phyloP scores from a whole-genome alignment of 1,140 invertebrate species.

The Mycetomoellerius zeteki region DNA sequence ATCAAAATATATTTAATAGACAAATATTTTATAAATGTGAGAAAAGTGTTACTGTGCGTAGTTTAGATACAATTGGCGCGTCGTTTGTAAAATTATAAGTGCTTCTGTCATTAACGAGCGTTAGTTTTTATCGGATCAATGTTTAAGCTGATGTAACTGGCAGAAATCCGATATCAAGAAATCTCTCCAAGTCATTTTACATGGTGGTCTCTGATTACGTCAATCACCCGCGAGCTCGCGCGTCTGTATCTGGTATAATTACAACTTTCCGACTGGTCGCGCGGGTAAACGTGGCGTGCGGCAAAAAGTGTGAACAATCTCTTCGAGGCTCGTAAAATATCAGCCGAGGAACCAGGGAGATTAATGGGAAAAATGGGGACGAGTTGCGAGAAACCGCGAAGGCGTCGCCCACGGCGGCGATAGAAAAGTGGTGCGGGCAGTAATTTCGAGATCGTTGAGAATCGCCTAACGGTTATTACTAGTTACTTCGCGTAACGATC shows the following conservation, averaged over 20 bases:
- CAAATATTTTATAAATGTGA: neutral
- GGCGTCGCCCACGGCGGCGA: conserved; percentile 68
- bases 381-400: conserved; percentile 71
- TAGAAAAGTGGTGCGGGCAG: conserved; percentile 62
- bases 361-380: conserved; percentile 73
- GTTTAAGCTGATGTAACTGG: conserved; percentile 12
- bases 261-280: conserved; percentile 62
- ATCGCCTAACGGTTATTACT: conserved; percentile 67
- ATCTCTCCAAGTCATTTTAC: conserved; percentile 41
- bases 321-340: conserved; percentile 64
- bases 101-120: conserved; percentile 27
- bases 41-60: neutral
- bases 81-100: neutral
- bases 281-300: neutral
- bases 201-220: conserved; percentile 65
- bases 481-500: conserved; percentile 53
- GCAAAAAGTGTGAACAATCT: conserved; percentile 68
- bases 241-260: conserved; percentile 64
- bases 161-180: conserved; percentile 9
- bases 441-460: conserved; percentile 63
- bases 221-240: conserved; percentile 38
- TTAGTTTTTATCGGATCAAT: conserved; percentile 30
- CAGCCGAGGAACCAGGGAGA: conserved; percentile 44
- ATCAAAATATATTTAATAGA: neutral
- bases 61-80: neutral